Percentiles rank a stretch among this genome's conserved stretches.
Evolutionary conservation across 2,113 vertebrate genomes (phyloP).

Genomic region (Zapornia atra): DNA sequence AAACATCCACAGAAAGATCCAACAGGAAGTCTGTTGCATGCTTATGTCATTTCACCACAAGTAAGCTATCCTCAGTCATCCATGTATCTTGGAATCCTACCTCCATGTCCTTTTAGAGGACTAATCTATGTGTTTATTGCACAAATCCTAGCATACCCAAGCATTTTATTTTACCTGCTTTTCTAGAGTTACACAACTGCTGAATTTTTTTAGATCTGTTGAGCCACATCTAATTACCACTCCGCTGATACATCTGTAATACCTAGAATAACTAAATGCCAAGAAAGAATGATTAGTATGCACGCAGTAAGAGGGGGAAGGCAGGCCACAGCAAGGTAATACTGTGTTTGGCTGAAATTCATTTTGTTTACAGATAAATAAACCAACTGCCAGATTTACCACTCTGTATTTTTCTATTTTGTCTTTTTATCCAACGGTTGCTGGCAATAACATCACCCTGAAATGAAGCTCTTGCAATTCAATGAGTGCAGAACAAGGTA

Average conservation of each 20-base stretch:
- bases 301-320: background rate
- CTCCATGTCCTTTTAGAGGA: background rate
- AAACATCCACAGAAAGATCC: background rate
- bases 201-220: background rate
- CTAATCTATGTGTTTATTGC: background rate
- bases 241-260: background rate
- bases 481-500: background rate
- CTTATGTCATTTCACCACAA: background rate
- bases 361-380: constrained; percentile 18
- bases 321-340: background rate
- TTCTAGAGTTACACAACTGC: background rate
- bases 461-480: constrained; percentile 1
- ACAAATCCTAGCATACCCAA: background rate
- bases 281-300: background rate
- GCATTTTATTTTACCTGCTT: background rate
- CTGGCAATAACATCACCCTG: background rate
- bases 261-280: background rate
- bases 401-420: background rate
- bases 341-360: background rate
- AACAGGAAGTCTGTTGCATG: background rate
- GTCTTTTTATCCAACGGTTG: background rate
- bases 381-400: background rate
- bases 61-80: background rate
- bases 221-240: background rate
- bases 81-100: background rate